Evolutionary conservation across 1,140 invertebrate species (phyloP), one percentile per base, ranked within the genome.

Genomic region (Thaumatotibia leucotreta): DNA sequence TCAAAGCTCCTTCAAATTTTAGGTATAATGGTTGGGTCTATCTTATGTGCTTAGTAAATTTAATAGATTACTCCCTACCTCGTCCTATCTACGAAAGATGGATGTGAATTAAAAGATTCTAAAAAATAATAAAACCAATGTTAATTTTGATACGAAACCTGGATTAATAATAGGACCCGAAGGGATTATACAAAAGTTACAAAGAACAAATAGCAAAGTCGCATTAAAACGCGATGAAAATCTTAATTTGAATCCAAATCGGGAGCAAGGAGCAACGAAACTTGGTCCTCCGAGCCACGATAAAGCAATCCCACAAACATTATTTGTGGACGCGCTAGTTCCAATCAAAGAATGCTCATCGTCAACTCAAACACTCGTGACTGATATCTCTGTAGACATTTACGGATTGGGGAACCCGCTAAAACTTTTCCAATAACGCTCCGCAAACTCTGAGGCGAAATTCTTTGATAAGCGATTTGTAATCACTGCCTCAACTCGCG

Each of bases 401-500:
- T 67, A 73, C 70, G 69, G 67, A 83, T 79, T 71, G 72, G 67
- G 66, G 45, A 63, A 69, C 63, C 66, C 29, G 29, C 39, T 45
- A 58, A 78, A 84, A 87, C 72, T 85, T 84, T 82, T 79, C 79
- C 84, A 85, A 87, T 85, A 85, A 82, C 76, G 72, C 66, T 68
- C 66, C 62, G 69, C 70, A 79, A 85, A 83, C 75, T 81, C 72
- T 58, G 24, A 61, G 39, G 61, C 20, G 49, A 70, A 77, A 81
- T 80, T 76, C 76, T 83, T 81, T 79, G 77, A 82, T 84, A 84
- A 85, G 79, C 80, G 79, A 83, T 87, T 85, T 84, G 79, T 80
- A 81, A 85, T 85, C 76, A 87, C 83, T 74, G 76, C 73, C 64
- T 65, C 66, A 65, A 61, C 23, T 70, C 63, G 11, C 49, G 61